These are phyloP conservation scores for Papilio polytes DNA, from an alignment of 1,140 invertebrate genomes.

Conservation along the genomic window DNA sequence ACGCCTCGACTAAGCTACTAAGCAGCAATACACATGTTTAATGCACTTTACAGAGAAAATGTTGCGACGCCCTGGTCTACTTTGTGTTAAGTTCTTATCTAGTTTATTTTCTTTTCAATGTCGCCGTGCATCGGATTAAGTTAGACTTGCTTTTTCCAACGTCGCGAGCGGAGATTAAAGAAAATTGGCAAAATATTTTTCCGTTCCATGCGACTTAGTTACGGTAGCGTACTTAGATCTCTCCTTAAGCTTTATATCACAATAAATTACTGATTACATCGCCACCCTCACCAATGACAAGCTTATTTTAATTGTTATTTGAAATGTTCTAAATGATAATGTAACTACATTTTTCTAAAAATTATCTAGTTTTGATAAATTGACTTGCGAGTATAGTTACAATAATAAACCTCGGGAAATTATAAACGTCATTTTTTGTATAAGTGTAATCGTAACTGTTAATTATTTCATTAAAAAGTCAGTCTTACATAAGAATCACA, in stretches of 20 bases:
- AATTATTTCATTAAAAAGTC: no score
- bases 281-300: neutral
- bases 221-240: slow-evolving; percentile 4
- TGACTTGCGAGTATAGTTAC: no score
- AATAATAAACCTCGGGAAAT: no score
- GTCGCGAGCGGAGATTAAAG: slow-evolving; percentile 55
- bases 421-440: no score
- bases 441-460: no score
- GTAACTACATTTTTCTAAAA: neutral
- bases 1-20: slow-evolving; percentile 1
- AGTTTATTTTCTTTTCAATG: slow-evolving; percentile 63
- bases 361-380: neutral
- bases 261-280: neutral
- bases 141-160: slow-evolving; percentile 54
- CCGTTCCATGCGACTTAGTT: slow-evolving; percentile 39
- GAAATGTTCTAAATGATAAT: neutral
- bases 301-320: neutral
- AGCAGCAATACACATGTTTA: slow-evolving; percentile 18
- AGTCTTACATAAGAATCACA: neutral
- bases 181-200: slow-evolving; percentile 67
- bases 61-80: slow-evolving; percentile 40
- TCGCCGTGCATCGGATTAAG: slow-evolving; percentile 61
- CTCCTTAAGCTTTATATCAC: neutral
- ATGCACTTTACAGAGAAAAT: slow-evolving; percentile 23
- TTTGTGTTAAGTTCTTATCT: slow-evolving; percentile 56